Evolutionary conservation across 2,113 vertebrate species (phyloP).

Genomic region (Gallinago jamesoni): DNA sequence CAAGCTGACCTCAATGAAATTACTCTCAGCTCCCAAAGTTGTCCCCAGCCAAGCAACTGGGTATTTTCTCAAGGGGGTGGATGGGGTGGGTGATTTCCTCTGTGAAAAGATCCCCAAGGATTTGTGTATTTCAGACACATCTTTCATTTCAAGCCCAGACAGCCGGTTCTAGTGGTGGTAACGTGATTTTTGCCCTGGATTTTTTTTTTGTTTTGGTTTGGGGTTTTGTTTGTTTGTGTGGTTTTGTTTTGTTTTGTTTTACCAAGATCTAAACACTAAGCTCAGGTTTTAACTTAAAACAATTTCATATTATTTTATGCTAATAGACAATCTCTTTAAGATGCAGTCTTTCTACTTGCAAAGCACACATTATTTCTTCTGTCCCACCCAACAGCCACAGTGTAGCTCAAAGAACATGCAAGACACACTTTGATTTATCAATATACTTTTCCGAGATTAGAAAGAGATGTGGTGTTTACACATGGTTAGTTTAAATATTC

Average conservation of each 20-base stretch:
- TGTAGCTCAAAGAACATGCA: slow-evolving; percentile 61
- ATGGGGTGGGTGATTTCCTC: background rate
- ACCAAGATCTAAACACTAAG: background rate
- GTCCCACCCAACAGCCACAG: slow-evolving; percentile 77
- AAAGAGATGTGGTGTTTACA: background rate
- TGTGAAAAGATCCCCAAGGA: background rate
- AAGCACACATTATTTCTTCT: slow-evolving; percentile 77
- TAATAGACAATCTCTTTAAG: background rate
- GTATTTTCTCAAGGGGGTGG: background rate
- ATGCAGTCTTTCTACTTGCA: slow-evolving; percentile 70
- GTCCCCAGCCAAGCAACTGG: background rate
- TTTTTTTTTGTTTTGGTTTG: no score
- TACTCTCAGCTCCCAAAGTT: background rate
- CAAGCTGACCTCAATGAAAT: background rate
- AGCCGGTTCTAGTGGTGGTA: background rate
- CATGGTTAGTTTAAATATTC: background rate
- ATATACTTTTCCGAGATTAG: background rate
- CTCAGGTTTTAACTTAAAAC: background rate
- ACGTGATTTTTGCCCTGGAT: background rate
- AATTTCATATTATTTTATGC: background rate
- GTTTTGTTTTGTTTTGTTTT: background rate
- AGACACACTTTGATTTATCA: background rate
- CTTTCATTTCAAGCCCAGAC: background rate
- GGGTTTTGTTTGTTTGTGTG: no score
- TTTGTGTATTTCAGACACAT: background rate